Percentiles rank a stretch among this genome's conserved stretches.
phyloP scores from a whole-genome alignment of 2,888 invertebrate species.

The Eurytoma californica region DNA sequence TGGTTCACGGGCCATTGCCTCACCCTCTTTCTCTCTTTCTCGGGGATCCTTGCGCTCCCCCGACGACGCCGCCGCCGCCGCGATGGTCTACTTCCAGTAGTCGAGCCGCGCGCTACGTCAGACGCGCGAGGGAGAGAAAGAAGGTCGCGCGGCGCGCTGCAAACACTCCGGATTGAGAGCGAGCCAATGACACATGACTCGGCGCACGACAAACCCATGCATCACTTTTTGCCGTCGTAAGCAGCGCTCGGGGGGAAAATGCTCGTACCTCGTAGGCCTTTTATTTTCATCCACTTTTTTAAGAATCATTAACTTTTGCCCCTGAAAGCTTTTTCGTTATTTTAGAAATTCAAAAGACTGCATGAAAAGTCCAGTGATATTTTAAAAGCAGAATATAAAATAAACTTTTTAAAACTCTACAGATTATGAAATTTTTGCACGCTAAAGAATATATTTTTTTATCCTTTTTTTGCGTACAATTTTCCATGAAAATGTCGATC shows the following conservation, averaged over 20 bases:
- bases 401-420: too few species aligned
- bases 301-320: too few species aligned
- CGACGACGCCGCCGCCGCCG: constrained; percentile 35
- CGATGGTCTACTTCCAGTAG: constrained; percentile 58
- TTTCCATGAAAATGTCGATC: too few species aligned
- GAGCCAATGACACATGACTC: constrained; percentile 73
- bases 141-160: constrained; percentile 41
- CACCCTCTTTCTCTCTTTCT: constrained; percentile 62
- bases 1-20: constrained; percentile 75
- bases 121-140: constrained; percentile 28
- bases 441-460: too few species aligned
- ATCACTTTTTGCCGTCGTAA: constrained; percentile 59
- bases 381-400: too few species aligned
- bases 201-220: constrained; percentile 68
- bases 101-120: constrained; percentile 40
- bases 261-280: not conserved
- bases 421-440: too few species aligned
- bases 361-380: too few species aligned
- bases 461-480: too few species aligned
- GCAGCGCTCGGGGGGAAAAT: not conserved
- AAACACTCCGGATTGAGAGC: constrained; percentile 67
- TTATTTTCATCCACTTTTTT: too few species aligned
- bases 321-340: too few species aligned
- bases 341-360: too few species aligned
- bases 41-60: constrained; percentile 61